Conservation (phyloP, 2,113 vertebrate species). For the Lontra canadensis region DNA sequence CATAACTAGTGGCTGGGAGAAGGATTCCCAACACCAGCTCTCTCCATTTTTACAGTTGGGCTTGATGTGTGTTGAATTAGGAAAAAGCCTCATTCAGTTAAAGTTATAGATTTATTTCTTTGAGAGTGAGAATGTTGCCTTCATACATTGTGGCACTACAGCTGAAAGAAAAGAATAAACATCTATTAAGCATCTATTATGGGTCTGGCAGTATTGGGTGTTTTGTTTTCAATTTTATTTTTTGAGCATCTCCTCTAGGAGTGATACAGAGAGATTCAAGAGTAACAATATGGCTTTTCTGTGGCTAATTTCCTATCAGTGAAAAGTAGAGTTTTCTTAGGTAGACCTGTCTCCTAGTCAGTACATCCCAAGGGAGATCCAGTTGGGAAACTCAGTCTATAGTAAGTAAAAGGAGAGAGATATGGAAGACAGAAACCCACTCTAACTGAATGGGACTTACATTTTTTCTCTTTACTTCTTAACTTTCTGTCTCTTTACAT, state of each 20-base stretch:
- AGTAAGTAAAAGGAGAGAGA: background rate
- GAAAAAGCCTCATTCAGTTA: background rate
- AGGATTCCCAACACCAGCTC: background rate
- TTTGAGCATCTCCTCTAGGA: background rate
- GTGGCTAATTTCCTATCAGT: background rate
- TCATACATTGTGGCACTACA: background rate
- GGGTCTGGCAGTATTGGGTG: background rate
- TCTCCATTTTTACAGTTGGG: background rate
- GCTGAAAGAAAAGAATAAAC: background rate
- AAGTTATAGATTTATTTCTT: constrained; percentile 18
- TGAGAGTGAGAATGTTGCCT: background rate
- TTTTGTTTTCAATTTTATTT: background rate
- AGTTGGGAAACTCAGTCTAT: background rate
- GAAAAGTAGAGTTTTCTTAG: background rate
- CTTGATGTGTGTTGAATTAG: background rate
- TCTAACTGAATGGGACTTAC: background rate
- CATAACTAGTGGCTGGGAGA: background rate
- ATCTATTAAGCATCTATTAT: background rate
- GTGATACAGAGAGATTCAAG: background rate
- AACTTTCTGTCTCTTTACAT: background rate
- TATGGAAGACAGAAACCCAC: background rate
- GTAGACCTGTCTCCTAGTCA: background rate
- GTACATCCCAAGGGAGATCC: background rate
- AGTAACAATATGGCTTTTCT: background rate
- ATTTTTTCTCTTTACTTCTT: background rate